A percentile compares a stretch with the other conserved stretches of the same genome.
These are phyloP conservation scores for Myripristis murdjan DNA, from an alignment of 2,797 vertebrate genomes.

Conservation along the genomic window DNA sequence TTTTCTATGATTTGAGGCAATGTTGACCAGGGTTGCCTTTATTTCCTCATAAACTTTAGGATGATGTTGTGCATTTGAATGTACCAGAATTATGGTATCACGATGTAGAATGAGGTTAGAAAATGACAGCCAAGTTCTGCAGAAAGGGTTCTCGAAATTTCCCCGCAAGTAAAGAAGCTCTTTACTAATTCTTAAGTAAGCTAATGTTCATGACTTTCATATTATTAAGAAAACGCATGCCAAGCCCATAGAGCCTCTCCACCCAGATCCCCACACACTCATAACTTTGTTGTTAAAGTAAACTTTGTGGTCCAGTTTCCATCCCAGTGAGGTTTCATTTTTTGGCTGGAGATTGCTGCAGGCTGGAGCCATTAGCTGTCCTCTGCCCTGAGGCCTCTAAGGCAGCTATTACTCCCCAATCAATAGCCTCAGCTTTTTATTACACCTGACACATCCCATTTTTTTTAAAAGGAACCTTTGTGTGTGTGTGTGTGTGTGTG, in stretches of 20 bases:
- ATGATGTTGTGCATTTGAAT: neutral
- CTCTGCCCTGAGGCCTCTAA: slow-evolving; percentile 25
- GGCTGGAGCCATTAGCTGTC: slow-evolving; percentile 55
- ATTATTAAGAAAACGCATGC: neutral
- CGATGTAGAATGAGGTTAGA: neutral
- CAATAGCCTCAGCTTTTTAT: slow-evolving; percentile 59
- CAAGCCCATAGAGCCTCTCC: neutral
- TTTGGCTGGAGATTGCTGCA: slow-evolving; percentile 32
- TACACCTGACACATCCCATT: slow-evolving; percentile 37
- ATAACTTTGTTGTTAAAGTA: slow-evolving; percentile 17
- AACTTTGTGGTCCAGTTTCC: slow-evolving; percentile 8
- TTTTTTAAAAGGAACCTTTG: slow-evolving; percentile 17
- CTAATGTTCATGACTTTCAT: too few relatives aligned
- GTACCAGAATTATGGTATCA: too few relatives aligned
- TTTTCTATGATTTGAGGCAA: neutral
- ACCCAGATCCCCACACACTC: neutral
- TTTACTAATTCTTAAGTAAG: neutral
- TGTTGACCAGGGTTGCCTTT: neutral
- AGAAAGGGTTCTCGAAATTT: neutral
- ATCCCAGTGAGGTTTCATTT: slow-evolving; percentile 28
- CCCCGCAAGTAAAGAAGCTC: neutral
- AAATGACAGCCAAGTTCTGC: neutral
- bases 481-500: slow-evolving; percentile 16
- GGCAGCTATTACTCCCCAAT: slow-evolving; percentile 63
- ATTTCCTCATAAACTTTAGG: neutral